Conservation (phyloP, 2,797 vertebrate species). For the Pyrocephalus nanus region DNA sequence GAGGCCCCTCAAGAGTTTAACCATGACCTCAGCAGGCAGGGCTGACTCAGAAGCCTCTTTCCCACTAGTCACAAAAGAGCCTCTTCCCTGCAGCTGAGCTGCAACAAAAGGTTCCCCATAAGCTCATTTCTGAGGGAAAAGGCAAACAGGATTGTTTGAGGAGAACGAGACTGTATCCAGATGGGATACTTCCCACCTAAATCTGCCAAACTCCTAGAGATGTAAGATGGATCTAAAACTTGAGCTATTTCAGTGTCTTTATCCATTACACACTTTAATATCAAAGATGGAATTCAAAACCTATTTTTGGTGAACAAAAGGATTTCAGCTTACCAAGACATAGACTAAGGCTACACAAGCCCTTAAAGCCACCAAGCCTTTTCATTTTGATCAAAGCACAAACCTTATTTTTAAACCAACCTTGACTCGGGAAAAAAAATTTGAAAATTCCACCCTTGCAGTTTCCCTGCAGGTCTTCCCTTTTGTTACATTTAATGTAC, state of each 20-base stretch:
- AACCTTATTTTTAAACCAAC: neutral
- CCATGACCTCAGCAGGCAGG: neutral
- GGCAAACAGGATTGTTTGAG: neutral
- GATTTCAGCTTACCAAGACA: neutral
- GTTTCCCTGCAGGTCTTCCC: neutral
- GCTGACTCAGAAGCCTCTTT: neutral
- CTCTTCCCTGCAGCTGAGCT: neutral
- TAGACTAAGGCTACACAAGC: neutral
- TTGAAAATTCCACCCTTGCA: neutral
- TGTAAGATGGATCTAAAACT: neutral
- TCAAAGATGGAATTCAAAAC: neutral
- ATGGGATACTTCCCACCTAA: neutral
- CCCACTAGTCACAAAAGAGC: neutral
- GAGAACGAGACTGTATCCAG: neutral
- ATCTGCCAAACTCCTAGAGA: neutral
- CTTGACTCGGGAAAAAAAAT: neutral
- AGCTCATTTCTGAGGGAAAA: neutral
- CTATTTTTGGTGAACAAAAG: neutral
- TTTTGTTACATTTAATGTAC: neutral
- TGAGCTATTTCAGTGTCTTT: neutral
- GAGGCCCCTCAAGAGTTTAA: neutral
- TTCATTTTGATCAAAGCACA: conserved; percentile 16
- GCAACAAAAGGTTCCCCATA: neutral
- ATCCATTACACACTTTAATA: neutral
- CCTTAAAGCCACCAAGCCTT: neutral